Conservation (phyloP, 2,888 invertebrate species). For the Galeopsomyia nigrocyanea region DNA sequence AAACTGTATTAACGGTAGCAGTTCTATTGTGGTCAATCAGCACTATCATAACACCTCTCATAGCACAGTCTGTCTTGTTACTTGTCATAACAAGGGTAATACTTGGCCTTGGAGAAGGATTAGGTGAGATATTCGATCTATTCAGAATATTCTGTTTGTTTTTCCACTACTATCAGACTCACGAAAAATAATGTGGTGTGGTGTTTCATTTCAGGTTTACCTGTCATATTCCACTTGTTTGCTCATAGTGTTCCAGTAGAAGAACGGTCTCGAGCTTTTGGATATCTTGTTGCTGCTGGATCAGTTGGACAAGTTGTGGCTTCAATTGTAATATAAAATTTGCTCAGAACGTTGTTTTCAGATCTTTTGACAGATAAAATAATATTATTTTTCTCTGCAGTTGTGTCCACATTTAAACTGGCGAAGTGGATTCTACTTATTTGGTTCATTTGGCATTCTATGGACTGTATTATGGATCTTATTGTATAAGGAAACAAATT, state of each 20-base stretch:
- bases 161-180: neutral
- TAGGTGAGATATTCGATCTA: constrained; percentile 69
- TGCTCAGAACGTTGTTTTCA: no score
- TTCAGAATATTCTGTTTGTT: neutral
- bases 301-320: constrained; percentile 83
- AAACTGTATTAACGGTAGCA: constrained; percentile 77
- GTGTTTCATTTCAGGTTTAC: constrained; percentile 72
- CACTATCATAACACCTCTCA: constrained; percentile 77
- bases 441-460: constrained; percentile 77
- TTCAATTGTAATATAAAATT: constrained; percentile 73
- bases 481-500: constrained; percentile 73
- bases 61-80: constrained; percentile 76
- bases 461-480: constrained; percentile 78
- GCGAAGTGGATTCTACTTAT: constrained; percentile 78
- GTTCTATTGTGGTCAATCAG: constrained; percentile 82
- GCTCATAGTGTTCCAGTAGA: constrained; percentile 80
- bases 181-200: neutral
- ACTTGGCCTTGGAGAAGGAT: constrained; percentile 81
- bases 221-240: constrained; percentile 83
- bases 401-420: constrained; percentile 78
- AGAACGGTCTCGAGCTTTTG: constrained; percentile 80
- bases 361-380: no score
- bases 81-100: constrained; percentile 77
- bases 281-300: constrained; percentile 80
- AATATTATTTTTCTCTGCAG: constrained; percentile 62